Evolutionary conservation across 2,888 invertebrate species (phyloP), one percentile per base, ranked within the genome.

Genomic region (Nomada hirtipes): DNA sequence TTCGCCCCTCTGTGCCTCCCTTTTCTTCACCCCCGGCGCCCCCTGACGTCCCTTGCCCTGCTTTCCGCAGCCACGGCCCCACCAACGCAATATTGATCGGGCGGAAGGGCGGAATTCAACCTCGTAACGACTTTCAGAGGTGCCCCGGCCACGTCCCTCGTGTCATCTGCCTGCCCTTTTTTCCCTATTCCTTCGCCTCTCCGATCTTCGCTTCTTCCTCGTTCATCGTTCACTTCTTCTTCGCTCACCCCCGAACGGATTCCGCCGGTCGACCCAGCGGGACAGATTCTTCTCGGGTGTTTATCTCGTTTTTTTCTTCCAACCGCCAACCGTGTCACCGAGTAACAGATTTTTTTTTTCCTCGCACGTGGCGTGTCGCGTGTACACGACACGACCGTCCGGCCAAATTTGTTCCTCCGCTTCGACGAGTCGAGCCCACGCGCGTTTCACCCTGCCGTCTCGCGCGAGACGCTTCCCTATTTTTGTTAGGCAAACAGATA

Each of bases 1-100:
- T 72, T 81, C 82, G 65, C 74, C 78, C 75, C 79, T 60, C 67
- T 53, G 26, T 68, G 67, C 84, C 84, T 73, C 80, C 83, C 76
- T 83, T 59, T 79, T 63, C 50, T 60, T 74, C 76, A 76, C 61
- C 65, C 23, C 82, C 53, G 29, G 29, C 61, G 26, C 18, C 82
- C 79, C 84, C 88, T 88, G 80, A 13, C 86, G 70, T 76, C 87
- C 86, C 90, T 85, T 89, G 88, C 82, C 82, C 50, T 70, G 80
- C 82, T 80, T 85, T 83, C 82, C 87, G 89, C 87, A 85, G 86
- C 88, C 88, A 89, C 91, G 88, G 86, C 92, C 93, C 93, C 93
- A 93, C 93, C 93, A 93, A 89, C 90, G 91, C 91, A 91, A 93
- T 93, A 93, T 93, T 93, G 93, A 93, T 93, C 93, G 92, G 90